These are phyloP conservation scores for Mormoops blainvillei DNA, from an alignment of 2,113 vertebrate genomes.

Conservation along the genomic window DNA sequence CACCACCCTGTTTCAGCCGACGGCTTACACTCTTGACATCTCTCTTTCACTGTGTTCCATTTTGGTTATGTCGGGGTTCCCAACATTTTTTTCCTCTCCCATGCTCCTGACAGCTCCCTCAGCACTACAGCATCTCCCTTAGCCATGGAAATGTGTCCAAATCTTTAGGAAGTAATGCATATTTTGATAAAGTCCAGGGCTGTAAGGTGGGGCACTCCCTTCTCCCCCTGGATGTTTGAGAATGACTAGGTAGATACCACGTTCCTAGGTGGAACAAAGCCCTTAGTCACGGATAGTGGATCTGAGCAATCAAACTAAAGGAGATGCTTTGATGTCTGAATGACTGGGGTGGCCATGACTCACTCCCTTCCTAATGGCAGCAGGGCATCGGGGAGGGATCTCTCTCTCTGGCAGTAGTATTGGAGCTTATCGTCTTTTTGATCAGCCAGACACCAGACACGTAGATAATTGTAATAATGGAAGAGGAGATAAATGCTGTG, in stretches of 20 bases:
- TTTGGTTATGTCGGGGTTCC: neutral
- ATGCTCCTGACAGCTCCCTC: neutral
- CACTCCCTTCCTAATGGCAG: neutral
- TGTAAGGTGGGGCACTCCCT: neutral
- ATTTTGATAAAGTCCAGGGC: neutral
- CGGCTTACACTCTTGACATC: no score
- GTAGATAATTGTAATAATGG: accelerated
- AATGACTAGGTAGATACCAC: neutral
- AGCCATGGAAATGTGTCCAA: neutral
- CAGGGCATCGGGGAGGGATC: no score
- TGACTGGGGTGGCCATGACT: neutral
- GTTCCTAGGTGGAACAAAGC: neutral
- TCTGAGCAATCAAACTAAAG: neutral
- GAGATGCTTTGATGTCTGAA: neutral
- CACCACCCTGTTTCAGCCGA: neutral
- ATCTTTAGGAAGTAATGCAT: neutral
- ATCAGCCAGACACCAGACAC: neutral
- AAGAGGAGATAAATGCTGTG: neutral
- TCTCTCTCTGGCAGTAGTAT: no score
- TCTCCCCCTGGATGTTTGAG: neutral
- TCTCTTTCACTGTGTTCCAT: neutral
- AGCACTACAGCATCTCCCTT: neutral
- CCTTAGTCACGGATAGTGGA: neutral
- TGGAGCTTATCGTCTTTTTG: neutral
- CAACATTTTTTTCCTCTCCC: neutral